Base-by-base conservation (phyloP, 2,888 invertebrate species). In the Amphipoea lucens region DNA sequence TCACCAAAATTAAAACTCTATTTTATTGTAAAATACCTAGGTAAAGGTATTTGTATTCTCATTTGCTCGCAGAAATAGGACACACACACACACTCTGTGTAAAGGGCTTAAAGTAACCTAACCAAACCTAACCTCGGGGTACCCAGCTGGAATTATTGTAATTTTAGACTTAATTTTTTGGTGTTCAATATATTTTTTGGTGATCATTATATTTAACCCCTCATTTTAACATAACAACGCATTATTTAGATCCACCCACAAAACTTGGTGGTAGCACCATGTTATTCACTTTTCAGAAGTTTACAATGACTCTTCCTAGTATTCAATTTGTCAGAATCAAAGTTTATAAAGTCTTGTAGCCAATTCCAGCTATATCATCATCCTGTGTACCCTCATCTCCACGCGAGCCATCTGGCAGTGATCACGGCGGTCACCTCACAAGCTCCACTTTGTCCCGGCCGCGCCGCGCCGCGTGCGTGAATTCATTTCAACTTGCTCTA, bases 401-500 rank as follows among this genome's bases (percentile, higher is more conserved):
- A 77, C 76, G 87, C 83, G 66, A 74, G n/a, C 79, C 76, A 75
- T 66, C 76, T 82, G 83, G 70, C 84, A 51, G 74, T 62, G 84
- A 69, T 71, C 62, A 66, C 80, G 76, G 84, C 84, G 76, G 84
- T 83, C 81, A 83, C 84, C 86, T 83, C 87, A 78, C 83, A 73
- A 74, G 54, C 68, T 69, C 71, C n/a, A 77, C 45, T 88, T 89
- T 88, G 87, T 87, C 20, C 79, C 14, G 6, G 20, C 68, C 4
- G 40, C 40, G 40, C 40, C 40, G 87, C 84, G 76, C 89, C 90
- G 89, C 90, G 87, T 90, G 92, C 88, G 89, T 92, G 94, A 94
- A 94, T 94, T 94, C 94, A 94, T 94, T 94, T 92, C 92, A 93
- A 94, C 92, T 94, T 91, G 88, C 80, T 89, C 87, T 89, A 90